These are phyloP conservation scores for Leguminivora glycinivorella DNA, from an alignment of 1,140 invertebrate species.

Conservation along the genomic window DNA sequence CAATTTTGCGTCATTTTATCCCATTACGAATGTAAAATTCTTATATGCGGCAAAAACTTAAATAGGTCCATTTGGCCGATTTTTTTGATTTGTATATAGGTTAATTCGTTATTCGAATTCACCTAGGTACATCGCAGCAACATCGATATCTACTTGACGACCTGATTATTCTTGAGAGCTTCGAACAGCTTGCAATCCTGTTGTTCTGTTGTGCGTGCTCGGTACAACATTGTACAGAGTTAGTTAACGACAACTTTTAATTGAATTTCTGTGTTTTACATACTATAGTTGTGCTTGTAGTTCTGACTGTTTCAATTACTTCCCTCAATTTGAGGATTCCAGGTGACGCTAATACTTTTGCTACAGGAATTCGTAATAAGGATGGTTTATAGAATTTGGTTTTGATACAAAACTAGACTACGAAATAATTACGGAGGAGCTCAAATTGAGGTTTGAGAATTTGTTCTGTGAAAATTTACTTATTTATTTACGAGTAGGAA, in stretches of 20 bases:
- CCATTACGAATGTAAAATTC: slow-evolving; percentile 41
- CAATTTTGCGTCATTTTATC: slow-evolving; percentile 56
- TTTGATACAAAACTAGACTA: background rate
- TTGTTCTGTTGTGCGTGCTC: slow-evolving; percentile 2
- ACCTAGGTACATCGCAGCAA: too few species aligned
- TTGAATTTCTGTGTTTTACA: slow-evolving; percentile 28
- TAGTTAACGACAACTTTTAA: slow-evolving; percentile 27
- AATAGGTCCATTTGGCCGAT: slow-evolving; percentile 29
- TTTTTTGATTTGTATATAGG: too few species aligned
- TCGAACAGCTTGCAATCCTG: background rate
- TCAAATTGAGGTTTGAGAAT: background rate
- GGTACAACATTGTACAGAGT: slow-evolving; percentile 17
- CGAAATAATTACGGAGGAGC: background rate
- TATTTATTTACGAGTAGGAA: too few species aligned
- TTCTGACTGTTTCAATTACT: background rate
- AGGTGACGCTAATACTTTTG: slow-evolving; percentile 10
- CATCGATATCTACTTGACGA: background rate
- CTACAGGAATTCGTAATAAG: background rate
- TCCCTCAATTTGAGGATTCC: slow-evolving; percentile 20
- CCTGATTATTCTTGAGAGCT: background rate
- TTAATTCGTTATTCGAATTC: too few species aligned
- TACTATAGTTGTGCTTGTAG: slow-evolving; percentile 7
- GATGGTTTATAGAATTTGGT: background rate
- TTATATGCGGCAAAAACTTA: slow-evolving; percentile 28
- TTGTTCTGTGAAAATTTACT: background rate